Evolutionary conservation across 2,113 vertebrate species (phyloP).

Genomic region (Microtus richardsoni): DNA sequence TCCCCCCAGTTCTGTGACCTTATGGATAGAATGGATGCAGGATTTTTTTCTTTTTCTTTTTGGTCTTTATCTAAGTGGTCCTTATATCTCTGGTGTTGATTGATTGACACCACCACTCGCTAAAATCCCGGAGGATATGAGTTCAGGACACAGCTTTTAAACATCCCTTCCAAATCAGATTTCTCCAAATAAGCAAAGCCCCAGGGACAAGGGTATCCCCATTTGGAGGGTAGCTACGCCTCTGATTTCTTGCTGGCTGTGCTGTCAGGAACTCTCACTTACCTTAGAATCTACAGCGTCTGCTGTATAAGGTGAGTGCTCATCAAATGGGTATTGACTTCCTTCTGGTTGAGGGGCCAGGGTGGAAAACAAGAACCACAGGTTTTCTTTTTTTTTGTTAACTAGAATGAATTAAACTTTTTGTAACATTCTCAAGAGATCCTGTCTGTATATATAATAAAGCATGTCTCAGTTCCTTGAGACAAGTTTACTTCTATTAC

Average conservation of each 20-base stretch:
- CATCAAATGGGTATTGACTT: slow-evolving; percentile 27
- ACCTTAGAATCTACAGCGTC: slow-evolving; percentile 46
- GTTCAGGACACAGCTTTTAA: slow-evolving; percentile 39
- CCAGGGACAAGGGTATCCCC: neutral
- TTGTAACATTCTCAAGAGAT: neutral
- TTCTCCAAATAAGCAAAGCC: slow-evolving; percentile 7
- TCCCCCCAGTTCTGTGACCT: neutral
- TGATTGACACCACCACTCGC: neutral
- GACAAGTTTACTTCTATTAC: slow-evolving; percentile 17
- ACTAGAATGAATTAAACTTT: neutral
- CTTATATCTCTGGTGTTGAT: neutral
- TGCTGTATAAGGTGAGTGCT: neutral
- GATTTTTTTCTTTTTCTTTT: too few species aligned
- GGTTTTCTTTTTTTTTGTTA: neutral
- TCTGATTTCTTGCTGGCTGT: neutral
- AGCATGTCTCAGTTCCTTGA: neutral
- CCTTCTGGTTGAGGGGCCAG: neutral
- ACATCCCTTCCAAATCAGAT: slow-evolving; percentile 58
- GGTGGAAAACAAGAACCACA: slow-evolving; percentile 11
- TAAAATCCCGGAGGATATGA: slow-evolving; percentile 35
- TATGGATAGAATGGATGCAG: neutral
- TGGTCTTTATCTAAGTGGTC: too few species aligned
- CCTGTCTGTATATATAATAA: neutral
- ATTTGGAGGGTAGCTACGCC: slow-evolving; percentile 3
- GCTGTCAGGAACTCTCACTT: slow-evolving; percentile 17